These are phyloP conservation scores for Pelodytes ibericus DNA, from an alignment of 2,797 vertebrate species.

Conservation along the genomic window DNA sequence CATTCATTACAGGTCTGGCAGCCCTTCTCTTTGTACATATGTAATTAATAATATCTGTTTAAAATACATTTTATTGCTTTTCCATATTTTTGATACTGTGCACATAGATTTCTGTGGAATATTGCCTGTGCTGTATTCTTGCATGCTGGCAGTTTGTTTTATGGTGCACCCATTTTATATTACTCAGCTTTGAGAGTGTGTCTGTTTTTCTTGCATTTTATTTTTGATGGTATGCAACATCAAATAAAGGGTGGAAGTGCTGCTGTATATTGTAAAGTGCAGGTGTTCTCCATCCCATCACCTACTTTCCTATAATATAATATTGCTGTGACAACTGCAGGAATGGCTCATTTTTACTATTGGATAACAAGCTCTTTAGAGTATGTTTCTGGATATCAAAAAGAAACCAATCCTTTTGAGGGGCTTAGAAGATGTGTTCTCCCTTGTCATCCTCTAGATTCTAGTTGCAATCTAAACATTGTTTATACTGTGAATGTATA, in stretches of 20 bases:
- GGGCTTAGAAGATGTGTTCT: too few species aligned
- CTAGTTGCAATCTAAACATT: too few species aligned
- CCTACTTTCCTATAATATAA: neutral
- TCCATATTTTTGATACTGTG: constrained; percentile 3
- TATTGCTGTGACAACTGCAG: neutral
- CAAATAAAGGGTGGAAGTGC: neutral
- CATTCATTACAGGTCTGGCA: neutral
- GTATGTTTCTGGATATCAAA: too few species aligned
- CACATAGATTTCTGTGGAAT: neutral
- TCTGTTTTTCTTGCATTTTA: neutral
- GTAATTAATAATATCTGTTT: constrained; percentile 2
- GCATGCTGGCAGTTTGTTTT: neutral
- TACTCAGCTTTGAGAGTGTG: neutral
- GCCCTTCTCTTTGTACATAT: neutral
- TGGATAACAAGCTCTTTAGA: too few species aligned
- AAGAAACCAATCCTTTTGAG: too few species aligned
- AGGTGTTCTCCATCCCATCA: neutral
- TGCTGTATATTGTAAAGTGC: neutral
- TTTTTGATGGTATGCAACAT: neutral
- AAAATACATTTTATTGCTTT: neutral
- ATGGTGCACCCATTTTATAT: neutral
- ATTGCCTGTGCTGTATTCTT: neutral
- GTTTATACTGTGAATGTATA: too few species aligned
- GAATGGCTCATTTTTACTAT: too few species aligned
- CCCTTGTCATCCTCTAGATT: too few species aligned